phyloP scores from a whole-genome alignment of 2,113 vertebrate genomes.

The Bucco capensis region DNA sequence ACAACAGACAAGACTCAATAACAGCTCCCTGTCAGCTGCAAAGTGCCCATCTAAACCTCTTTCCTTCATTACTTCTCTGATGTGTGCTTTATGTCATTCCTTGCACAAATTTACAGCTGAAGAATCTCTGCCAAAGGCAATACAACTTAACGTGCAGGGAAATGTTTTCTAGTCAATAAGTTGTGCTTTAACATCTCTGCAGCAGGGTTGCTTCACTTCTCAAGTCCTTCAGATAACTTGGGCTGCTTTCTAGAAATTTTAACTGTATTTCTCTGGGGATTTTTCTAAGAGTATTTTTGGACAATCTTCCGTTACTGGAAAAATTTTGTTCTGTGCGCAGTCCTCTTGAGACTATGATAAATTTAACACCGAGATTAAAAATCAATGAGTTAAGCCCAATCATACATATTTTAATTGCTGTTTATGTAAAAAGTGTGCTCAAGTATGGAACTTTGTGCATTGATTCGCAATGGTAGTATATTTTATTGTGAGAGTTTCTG shows the following conservation, averaged over 20 bases:
- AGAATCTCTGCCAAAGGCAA: constrained; percentile 56
- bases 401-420: constrained; percentile 21
- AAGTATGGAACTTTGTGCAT: not conserved
- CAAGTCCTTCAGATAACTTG: not conserved
- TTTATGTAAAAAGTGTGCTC: not conserved
- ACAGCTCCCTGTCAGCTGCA: not conserved
- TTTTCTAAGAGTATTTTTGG: not conserved
- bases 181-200: not conserved
- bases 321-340: not conserved
- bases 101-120: constrained; percentile 52
- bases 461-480: not conserved
- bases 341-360: not conserved
- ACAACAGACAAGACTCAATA: not conserved
- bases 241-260: constrained; percentile 17
- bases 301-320: not conserved
- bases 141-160: constrained; percentile 39
- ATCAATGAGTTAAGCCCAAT: not conserved
- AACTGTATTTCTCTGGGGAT: not conserved
- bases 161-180: constrained; percentile 35
- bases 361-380: constrained; percentile 1
- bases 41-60: not conserved
- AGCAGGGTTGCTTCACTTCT: not conserved
- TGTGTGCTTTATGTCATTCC: constrained; percentile 3
- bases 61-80: constrained; percentile 38
- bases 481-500: not conserved